A percentile compares a stretch with the other conserved stretches of the same genome.
phyloP scores from a whole-genome alignment of 2,888 invertebrate genomes.

The Andrena haemorrhoa region DNA sequence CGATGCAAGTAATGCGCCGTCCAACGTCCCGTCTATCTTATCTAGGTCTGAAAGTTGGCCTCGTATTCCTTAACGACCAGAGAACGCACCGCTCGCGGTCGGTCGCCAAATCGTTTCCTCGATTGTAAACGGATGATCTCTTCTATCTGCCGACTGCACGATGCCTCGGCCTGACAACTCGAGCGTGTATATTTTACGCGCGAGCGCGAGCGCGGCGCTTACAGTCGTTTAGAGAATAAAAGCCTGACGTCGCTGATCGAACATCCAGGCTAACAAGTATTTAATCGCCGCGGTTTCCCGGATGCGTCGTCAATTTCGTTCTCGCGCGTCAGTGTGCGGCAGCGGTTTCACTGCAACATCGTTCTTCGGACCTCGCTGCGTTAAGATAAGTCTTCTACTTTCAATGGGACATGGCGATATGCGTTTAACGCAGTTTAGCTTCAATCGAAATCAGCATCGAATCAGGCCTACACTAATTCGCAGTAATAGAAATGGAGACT shows the following conservation, averaged over 20 bases:
- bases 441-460: background rate
- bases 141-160: background rate
- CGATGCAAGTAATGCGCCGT: constrained; percentile 8
- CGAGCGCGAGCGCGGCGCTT: too few relatives aligned
- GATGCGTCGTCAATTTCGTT: constrained; percentile 29
- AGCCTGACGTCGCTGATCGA: constrained; percentile 8
- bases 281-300: constrained; percentile 27
- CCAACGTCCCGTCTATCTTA: constrained; percentile 7
- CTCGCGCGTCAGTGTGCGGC: background rate
- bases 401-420: too few relatives aligned
- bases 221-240: constrained; percentile 14
- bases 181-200: constrained; percentile 4
- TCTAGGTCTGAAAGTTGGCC: constrained; percentile 18
- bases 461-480: background rate
- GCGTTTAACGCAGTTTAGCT: too few relatives aligned
- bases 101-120: constrained; percentile 34
- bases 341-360: constrained; percentile 6
- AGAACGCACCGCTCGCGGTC: background rate
- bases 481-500: background rate
- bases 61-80: constrained; percentile 14
- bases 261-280: constrained; percentile 8
- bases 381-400: too few relatives aligned
- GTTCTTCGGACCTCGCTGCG: background rate
- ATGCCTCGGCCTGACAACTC: constrained; percentile 3
- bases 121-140: constrained; percentile 17